These are phyloP conservation scores for Panopea generosa DNA, from an alignment of 2,888 invertebrate genomes.

Conservation along the genomic window DNA sequence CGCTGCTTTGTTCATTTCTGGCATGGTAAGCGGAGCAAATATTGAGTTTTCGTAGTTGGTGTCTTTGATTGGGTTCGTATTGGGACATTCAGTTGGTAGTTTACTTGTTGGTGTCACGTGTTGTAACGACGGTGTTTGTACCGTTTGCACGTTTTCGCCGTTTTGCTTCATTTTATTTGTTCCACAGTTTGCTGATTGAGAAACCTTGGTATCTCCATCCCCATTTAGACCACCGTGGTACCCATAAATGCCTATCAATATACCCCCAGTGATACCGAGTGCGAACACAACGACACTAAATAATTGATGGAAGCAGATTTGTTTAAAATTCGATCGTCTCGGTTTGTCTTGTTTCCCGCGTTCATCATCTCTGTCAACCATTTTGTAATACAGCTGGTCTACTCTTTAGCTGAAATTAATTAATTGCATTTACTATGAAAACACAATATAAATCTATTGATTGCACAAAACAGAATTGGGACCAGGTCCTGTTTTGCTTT, in stretches of 20 bases:
- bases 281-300: constrained; percentile 47
- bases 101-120: background rate
- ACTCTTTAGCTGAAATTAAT: too few relatives aligned
- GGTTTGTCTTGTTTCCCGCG: too few relatives aligned
- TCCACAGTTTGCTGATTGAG: background rate
- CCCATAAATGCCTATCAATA: constrained; percentile 59
- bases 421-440: too few relatives aligned
- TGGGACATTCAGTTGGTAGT: constrained; percentile 25
- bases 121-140: constrained; percentile 3
- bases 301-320: constrained; percentile 34
- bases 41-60: constrained; percentile 46
- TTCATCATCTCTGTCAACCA: too few relatives aligned
- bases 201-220: background rate
- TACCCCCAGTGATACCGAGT: constrained; percentile 51
- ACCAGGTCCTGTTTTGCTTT: too few relatives aligned
- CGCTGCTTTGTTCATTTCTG: constrained; percentile 61
- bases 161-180: background rate
- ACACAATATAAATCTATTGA: too few relatives aligned
- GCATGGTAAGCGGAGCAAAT: constrained; percentile 58
- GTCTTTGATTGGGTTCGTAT: constrained; percentile 37
- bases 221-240: constrained; percentile 22
- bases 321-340: background rate
- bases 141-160: constrained; percentile 6
- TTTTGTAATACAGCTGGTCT: too few relatives aligned
- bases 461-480: too few relatives aligned